Base-by-base conservation (phyloP, 2,888 invertebrate species). In the Protodeltote pygarga region DNA sequence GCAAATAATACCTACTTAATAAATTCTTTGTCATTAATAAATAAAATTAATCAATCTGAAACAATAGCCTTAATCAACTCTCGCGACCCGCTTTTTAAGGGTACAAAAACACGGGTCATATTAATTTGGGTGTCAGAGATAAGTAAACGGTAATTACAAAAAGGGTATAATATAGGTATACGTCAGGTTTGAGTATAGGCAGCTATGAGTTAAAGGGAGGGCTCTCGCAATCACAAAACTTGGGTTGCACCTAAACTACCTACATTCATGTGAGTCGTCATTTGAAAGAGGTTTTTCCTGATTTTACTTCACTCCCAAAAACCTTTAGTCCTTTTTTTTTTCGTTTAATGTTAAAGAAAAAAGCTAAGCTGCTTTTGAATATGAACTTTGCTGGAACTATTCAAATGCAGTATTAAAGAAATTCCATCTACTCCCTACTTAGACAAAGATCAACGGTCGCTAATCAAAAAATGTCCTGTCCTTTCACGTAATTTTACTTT, bases 241-340 rank as follows among this genome's bases (percentile, higher is more conserved):
- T n/a, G 73, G 67, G 72, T 70, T 81, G 78, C 68, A 78, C 69
- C 76, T 75, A 79, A 73, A 72, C 71, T 72, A 73, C 67, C 73
- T 52, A 51, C 67, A 66, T 76, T 73, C 68, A 73, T 68, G 60
- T 42, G 50, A 54, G 44, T 50, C 52, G 59, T 62, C 55, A 53
- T 68, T 51, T 72, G 65, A 66, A 73, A 67, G 25, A 62, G 52
- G 55, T 65, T 71, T 73, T 75, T 45, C 42, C 41, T 17, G 13
- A 46, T 38, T n/a, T n/a, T 46, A 41, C 37, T 41, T 38, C 29
- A 61, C 27, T 42, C 11, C 14, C 37, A 38, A 48, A 61, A 62
- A 64, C n/a, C n/a, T n/a, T n/a, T n/a, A n/a, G n/a, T n/a, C n/a
- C n/a, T n/a, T n/a, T n/a, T n/a, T n/a, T n/a, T n/a, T n/a, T n/a